A percentile compares a stretch with the other conserved stretches of the same genome.
These are phyloP conservation scores for Mya arenaria DNA, from an alignment of 1,140 invertebrate genomes.

Conservation along the genomic window DNA sequence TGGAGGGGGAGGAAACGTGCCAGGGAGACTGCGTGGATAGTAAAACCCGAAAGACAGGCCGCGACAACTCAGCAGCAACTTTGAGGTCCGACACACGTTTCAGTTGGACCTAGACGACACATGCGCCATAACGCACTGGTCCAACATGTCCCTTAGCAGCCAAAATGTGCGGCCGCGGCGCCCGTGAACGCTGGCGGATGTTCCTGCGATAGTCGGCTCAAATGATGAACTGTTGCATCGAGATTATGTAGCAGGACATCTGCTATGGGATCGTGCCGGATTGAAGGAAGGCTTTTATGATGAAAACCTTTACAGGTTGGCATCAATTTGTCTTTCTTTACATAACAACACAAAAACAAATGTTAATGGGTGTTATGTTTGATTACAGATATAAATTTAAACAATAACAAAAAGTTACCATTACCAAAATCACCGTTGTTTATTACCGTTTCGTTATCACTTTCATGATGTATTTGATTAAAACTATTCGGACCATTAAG, in stretches of 20 bases:
- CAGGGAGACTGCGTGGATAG: constrained; percentile 71
- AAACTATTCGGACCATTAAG: no score
- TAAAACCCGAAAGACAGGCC: constrained; percentile 66
- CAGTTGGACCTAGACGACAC: constrained; percentile 60
- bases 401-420: no score
- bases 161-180: constrained; percentile 82
- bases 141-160: constrained; percentile 85
- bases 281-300: constrained; percentile 72
- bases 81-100: constrained; percentile 70
- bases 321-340: constrained; percentile 74
- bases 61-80: constrained; percentile 78
- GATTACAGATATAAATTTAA: no score
- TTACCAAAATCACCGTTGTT: no score
- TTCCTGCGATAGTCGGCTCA: constrained; percentile 65
- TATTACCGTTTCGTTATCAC: no score
- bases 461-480: no score
- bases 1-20: constrained; percentile 80
- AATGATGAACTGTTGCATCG: constrained; percentile 67
- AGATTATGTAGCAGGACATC: constrained; percentile 72
- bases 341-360: constrained; percentile 72
- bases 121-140: constrained; percentile 84
- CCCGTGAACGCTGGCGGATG: constrained; percentile 74
- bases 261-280: constrained; percentile 69
- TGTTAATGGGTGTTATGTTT: no score
- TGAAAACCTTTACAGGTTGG: constrained; percentile 76